Conservation (phyloP, 2,888 invertebrate species). For the Nemapogon koenigi region DNA sequence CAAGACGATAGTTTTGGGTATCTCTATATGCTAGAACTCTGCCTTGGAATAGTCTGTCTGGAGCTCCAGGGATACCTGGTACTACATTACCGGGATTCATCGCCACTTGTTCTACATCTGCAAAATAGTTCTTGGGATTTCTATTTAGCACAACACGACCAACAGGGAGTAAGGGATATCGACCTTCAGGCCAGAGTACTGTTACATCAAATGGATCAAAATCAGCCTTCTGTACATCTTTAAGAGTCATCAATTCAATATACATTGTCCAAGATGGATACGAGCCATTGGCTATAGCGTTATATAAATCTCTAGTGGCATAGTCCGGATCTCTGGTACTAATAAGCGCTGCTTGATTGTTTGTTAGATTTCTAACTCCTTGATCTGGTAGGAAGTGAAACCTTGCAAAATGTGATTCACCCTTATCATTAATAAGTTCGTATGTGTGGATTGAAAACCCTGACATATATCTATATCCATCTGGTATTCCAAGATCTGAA, state of each 20-base stretch:
- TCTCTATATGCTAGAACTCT: conserved; percentile 32
- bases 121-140: conserved; percentile 34
- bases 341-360: conserved; percentile 25
- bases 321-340: conserved; percentile 34
- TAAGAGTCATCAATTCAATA: conserved; percentile 31
- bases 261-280: conserved; percentile 36
- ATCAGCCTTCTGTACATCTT: conserved; percentile 26
- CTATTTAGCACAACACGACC: conserved; percentile 32
- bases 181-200: conserved; percentile 37
- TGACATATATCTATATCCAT: conserved; percentile 59
- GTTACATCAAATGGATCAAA: conserved; percentile 43
- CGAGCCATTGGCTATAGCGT: conserved; percentile 29
- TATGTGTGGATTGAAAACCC: conserved; percentile 52
- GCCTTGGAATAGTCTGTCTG: conserved; percentile 31
- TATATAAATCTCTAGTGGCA: conserved; percentile 32
- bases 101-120: conserved; percentile 29
- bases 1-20: conserved; percentile 36
- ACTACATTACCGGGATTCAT: conserved; percentile 38
- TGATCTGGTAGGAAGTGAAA: conserved; percentile 32
- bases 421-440: conserved; percentile 47
- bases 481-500: conserved; percentile 56
- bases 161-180: conserved; percentile 29
- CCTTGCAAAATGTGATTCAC: conserved; percentile 43
- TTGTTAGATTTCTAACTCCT: conserved; percentile 39
- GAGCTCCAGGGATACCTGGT: conserved; percentile 41